Evolutionary conservation across 2,113 vertebrate genomes (phyloP).

Genomic region (Clarias batrachus): DNA sequence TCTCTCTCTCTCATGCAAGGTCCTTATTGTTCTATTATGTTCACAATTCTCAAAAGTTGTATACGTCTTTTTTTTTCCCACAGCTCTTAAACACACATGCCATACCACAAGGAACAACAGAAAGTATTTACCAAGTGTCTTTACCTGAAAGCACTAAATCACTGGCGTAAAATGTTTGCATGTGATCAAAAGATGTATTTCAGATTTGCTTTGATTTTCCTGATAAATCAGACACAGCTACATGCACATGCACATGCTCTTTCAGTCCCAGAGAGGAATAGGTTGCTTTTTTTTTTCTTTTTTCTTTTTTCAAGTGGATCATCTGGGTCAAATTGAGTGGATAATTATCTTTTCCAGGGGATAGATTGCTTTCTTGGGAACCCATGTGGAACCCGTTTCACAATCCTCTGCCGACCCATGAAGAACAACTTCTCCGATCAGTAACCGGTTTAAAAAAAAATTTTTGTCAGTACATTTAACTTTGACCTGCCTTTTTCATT

Average conservation of each 20-base stretch:
- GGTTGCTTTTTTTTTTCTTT: neutral
- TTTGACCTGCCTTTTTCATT: neutral
- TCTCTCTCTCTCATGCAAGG: neutral
- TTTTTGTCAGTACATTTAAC: neutral
- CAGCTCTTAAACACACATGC: neutral
- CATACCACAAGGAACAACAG: neutral
- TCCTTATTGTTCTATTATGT: neutral
- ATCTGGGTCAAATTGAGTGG: constrained; percentile 45
- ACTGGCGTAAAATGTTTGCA: neutral
- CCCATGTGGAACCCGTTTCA: constrained; percentile 39
- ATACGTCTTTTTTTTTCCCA: too few species aligned
- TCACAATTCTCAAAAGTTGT: neutral
- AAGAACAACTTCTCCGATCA: constrained; percentile 40
- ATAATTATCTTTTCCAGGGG: constrained; percentile 51
- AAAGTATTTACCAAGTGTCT: neutral
- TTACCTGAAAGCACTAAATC: neutral
- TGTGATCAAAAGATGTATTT: neutral
- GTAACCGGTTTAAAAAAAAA: neutral
- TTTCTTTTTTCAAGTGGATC: constrained; percentile 12
- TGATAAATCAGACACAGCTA: neutral
- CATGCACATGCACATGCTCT: neutral
- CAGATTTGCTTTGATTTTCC: neutral
- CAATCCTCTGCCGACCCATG: constrained; percentile 32
- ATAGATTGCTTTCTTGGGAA: constrained; percentile 42
- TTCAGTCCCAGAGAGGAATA: constrained; percentile 6